Conservation (phyloP, 2,797 vertebrate genomes). For the Pseudotriccus pelzelni region DNA sequence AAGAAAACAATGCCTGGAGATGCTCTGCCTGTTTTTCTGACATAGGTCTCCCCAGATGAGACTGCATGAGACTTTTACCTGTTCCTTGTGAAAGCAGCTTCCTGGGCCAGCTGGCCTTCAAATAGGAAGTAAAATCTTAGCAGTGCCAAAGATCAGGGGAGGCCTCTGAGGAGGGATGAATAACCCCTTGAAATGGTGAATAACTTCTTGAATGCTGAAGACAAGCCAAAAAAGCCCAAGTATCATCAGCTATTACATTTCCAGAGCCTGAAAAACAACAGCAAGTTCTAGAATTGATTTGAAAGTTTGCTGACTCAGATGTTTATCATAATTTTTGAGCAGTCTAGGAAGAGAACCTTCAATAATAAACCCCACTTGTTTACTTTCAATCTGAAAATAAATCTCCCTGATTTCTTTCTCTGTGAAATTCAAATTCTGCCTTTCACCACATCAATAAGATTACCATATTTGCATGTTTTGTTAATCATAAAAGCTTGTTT, state of each 20-base stretch:
- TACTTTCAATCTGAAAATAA: slow-evolving; percentile 45
- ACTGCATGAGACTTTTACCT: background rate
- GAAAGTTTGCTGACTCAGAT: background rate
- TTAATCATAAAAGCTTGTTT: slow-evolving; percentile 29
- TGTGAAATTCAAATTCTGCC: slow-evolving; percentile 5
- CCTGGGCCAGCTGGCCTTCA: background rate
- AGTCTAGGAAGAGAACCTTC: background rate
- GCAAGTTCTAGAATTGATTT: background rate
- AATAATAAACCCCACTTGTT: slow-evolving; percentile 15
- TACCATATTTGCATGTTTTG: slow-evolving; percentile 21
- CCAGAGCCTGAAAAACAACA: background rate
- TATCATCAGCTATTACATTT: background rate
- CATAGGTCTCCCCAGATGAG: background rate
- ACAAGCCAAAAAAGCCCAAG: background rate
- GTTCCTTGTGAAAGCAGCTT: background rate
- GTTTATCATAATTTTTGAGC: background rate
- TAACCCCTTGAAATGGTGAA: background rate
- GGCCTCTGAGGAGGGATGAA: background rate
- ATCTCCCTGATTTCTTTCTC: background rate
- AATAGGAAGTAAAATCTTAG: background rate
- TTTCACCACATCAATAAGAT: slow-evolving; percentile 25
- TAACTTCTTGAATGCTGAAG: background rate
- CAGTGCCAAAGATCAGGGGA: background rate
- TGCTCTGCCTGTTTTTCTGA: background rate
- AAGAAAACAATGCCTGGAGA: background rate